Conservation (phyloP, 2,113 vertebrate species). For the Pteronura brasiliensis region DNA sequence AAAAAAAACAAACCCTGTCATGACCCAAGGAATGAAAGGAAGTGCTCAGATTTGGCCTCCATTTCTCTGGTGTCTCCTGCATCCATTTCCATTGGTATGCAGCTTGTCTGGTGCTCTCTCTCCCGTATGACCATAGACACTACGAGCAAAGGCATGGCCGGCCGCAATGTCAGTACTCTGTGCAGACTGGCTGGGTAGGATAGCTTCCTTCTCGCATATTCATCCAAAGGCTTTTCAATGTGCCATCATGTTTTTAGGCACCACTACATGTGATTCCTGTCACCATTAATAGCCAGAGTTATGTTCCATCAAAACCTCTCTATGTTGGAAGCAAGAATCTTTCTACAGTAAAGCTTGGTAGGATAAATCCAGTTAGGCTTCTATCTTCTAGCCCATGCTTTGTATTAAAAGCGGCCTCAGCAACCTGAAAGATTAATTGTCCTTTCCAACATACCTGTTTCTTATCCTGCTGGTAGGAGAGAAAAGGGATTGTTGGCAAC, state of each 20-base stretch:
- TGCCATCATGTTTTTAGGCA: neutral
- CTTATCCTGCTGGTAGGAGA: neutral
- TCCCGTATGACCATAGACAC: neutral
- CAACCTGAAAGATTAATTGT: constrained; percentile 10
- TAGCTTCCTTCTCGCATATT: neutral
- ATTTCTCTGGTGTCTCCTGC: neutral
- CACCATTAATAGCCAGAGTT: neutral
- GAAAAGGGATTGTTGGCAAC: neutral
- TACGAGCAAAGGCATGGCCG: neutral
- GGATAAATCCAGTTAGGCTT: neutral
- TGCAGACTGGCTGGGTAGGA: neutral
- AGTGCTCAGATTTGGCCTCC: neutral
- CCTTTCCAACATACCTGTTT: neutral
- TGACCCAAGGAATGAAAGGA: neutral
- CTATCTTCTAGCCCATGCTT: neutral
- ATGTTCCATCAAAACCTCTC: neutral
- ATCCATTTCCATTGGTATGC: neutral
- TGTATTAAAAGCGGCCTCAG: neutral
- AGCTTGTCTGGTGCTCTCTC: no score
- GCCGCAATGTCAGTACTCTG: neutral
- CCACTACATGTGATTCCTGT: neutral
- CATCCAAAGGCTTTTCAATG: neutral
- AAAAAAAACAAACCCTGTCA: neutral
- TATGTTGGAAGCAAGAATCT: neutral
- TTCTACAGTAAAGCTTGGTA: neutral